Evolutionary conservation across 2,888 invertebrate species (phyloP).

Genomic region (Pterostichus niger): DNA sequence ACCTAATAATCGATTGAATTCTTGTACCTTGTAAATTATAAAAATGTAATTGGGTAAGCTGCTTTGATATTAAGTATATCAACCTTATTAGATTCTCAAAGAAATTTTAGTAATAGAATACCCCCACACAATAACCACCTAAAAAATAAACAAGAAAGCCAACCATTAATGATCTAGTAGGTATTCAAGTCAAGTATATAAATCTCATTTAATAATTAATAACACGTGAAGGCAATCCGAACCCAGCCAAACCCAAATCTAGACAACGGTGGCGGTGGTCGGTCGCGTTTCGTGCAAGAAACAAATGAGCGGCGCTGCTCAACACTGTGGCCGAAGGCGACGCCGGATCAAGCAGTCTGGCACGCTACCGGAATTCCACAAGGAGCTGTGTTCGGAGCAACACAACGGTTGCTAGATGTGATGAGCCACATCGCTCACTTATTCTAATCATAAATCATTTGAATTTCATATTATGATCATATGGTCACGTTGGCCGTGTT

Average conservation of each 20-base stretch:
- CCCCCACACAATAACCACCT: background rate
- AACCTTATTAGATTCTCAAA: background rate
- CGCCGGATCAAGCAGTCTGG: conserved; percentile 45
- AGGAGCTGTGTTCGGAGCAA: background rate
- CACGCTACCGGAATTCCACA: conserved; percentile 62
- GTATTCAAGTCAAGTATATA: conserved; percentile 37
- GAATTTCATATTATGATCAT: background rate
- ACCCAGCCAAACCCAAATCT: background rate
- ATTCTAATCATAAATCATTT: conserved; percentile 49
- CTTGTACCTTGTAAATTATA: background rate
- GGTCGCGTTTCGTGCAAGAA: conserved; percentile 32
- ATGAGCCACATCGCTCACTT: background rate
- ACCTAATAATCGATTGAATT: too few species aligned
- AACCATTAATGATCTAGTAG: conserved; percentile 38
- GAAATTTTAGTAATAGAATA: conserved; percentile 8
- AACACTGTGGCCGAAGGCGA: conserved; percentile 6
- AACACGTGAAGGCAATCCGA: conserved; percentile 7
- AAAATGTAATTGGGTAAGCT: background rate
- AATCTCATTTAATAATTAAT: conserved; percentile 47
- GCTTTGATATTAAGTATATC: background rate
- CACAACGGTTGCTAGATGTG: background rate
- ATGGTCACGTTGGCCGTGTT: too few species aligned
- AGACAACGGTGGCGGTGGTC: conserved; percentile 21
- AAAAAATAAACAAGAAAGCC: background rate
- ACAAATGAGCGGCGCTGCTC: conserved; percentile 43